Percentiles rank a stretch among this genome's conserved stretches.
phyloP scores from a whole-genome alignment of 1,140 invertebrate genomes.

The Sitophilus oryzae region DNA sequence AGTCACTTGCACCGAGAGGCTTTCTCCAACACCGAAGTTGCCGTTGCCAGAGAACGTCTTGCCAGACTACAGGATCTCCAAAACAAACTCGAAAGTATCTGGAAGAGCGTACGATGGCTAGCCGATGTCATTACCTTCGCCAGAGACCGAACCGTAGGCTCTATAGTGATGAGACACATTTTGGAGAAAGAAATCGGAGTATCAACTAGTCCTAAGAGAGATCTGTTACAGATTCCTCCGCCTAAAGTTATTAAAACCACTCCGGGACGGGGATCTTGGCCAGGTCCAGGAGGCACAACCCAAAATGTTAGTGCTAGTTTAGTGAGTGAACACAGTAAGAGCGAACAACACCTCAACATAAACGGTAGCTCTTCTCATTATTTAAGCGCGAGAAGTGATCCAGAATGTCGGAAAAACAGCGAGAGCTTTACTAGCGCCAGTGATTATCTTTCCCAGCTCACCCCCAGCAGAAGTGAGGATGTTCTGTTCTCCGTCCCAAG shows the following conservation, averaged over 20 bases:
- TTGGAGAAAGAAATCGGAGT: conserved; percentile 46
- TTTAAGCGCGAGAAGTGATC: conserved; percentile 47
- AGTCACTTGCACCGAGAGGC: conserved; percentile 90
- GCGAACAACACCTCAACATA: conserved; percentile 68
- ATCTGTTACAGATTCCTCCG: conserved; percentile 62
- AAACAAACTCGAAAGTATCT: conserved; percentile 71
- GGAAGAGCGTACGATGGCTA: conserved; percentile 91
- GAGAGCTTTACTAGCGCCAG: conserved; percentile 51
- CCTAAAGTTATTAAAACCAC: conserved; percentile 69
- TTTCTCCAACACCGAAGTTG: conserved; percentile 83
- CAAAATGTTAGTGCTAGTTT: conserved; percentile 45
- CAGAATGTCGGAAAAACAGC: conserved; percentile 56
- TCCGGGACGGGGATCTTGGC: conserved; percentile 74
- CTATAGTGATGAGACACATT: conserved; percentile 45
- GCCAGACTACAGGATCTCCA: conserved; percentile 76
- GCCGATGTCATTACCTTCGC: conserved; percentile 92
- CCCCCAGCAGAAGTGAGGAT: conserved; percentile 72
- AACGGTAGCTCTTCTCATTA: conserved; percentile 51
- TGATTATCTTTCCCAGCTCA: conserved; percentile 45
- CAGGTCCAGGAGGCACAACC: conserved; percentile 63
- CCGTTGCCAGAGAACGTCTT: conserved; percentile 76
- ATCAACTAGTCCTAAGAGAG: conserved; percentile 39
- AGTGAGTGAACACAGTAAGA: conserved; percentile 72
- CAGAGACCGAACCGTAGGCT: conserved; percentile 59
- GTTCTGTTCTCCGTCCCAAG: conserved; percentile 55